Evolutionary conservation across 1,140 invertebrate genomes (phyloP).

Genomic region (Paraescarpia echinospica): DNA sequence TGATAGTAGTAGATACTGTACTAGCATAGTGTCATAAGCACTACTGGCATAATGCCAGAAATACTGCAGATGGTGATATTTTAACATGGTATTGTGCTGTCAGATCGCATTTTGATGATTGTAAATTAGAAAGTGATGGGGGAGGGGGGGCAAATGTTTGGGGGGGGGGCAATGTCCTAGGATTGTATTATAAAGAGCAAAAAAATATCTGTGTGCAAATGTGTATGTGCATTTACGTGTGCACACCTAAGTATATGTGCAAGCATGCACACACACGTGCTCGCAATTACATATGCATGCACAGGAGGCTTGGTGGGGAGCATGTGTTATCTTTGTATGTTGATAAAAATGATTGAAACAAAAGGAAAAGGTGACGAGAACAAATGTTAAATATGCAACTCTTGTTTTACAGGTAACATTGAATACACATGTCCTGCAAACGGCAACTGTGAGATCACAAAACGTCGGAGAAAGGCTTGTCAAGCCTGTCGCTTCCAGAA

Average conservation of each 20-base stretch:
- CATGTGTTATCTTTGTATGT: not conserved
- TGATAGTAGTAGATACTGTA: not conserved
- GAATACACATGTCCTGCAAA: conserved; percentile 98
- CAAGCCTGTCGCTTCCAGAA: conserved; percentile 94
- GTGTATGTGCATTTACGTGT: too few species aligned
- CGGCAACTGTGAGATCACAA: conserved; percentile 98
- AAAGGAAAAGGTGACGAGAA: too few species aligned
- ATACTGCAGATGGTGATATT: not conserved
- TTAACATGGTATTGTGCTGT: not conserved
- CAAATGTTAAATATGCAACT: not conserved
- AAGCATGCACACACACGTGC: not conserved
- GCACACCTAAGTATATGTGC: too few species aligned
- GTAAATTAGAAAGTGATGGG: not conserved
- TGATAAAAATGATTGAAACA: too few species aligned
- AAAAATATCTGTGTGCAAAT: too few species aligned
- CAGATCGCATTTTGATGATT: not conserved
- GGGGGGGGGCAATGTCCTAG: too few species aligned
- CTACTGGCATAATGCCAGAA: not conserved
- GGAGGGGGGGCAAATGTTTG: too few species aligned
- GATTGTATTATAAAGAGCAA: too few species aligned
- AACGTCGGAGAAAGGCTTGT: conserved; percentile 90
- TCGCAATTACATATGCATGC: not conserved
- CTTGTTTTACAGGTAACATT: conserved; percentile 78
- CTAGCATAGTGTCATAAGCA: not conserved
- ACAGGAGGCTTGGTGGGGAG: not conserved